These are phyloP conservation scores for Galbula dea DNA, from an alignment of 2,113 vertebrate species.

Conservation along the genomic window DNA sequence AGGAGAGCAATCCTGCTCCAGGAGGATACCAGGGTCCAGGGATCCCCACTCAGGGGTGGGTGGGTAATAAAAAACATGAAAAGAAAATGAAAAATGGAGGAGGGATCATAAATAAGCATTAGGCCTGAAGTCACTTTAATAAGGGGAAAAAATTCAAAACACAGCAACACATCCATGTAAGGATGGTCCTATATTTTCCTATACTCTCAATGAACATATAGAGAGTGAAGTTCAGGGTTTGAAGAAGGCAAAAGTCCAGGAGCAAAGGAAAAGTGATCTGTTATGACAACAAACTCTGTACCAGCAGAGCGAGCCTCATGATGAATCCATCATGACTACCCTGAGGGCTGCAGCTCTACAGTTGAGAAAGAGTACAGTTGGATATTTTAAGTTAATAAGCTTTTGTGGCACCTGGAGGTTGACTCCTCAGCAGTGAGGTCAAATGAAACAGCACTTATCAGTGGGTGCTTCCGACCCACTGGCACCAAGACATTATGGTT, in stretches of 20 bases:
- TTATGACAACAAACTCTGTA: not conserved
- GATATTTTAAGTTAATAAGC: not conserved
- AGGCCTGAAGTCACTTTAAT: not conserved
- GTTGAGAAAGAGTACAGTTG: not conserved
- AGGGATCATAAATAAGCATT: not conserved
- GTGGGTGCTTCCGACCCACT: not conserved
- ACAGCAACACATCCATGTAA: not conserved
- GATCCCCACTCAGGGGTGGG: fast-evolving
- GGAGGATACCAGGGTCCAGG: not conserved
- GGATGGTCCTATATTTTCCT: not conserved
- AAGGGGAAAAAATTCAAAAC: not conserved
- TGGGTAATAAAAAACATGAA: not conserved
- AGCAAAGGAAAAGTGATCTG: not conserved
- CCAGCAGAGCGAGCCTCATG: not conserved
- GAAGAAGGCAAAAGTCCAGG: not conserved
- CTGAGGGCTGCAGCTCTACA: not conserved
- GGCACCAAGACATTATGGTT: not conserved
- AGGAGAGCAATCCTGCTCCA: fast-evolving
- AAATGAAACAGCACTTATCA: conserved; percentile 37
- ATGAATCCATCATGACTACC: not conserved
- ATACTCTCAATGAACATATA: not conserved
- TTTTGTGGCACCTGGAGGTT: not conserved
- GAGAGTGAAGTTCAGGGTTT: not conserved
- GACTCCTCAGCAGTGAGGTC: not conserved
- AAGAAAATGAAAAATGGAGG: not conserved